A percentile compares a stretch with the other conserved stretches of the same genome.
Conservation (phyloP, 2,113 vertebrate genomes). For the Dasypus novemcinctus region DNA sequence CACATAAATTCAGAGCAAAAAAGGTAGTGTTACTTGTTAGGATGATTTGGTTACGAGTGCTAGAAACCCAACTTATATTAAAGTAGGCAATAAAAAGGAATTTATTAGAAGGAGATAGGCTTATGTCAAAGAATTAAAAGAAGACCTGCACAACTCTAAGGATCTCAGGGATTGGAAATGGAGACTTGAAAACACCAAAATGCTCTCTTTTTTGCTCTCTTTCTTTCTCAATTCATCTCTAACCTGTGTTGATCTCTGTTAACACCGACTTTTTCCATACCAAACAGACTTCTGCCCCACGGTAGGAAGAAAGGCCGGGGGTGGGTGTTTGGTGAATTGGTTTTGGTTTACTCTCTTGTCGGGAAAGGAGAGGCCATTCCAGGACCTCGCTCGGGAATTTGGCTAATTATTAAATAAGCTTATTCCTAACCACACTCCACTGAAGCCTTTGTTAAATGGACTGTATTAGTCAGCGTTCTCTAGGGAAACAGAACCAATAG, state of each 20-base stretch:
- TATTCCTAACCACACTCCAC: no score
- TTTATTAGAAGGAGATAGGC: no score
- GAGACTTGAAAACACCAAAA: neutral
- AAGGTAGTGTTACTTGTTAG: neutral
- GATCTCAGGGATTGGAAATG: neutral
- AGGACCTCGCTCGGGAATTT: no score
- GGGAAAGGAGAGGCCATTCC: no score
- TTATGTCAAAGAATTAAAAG: no score
- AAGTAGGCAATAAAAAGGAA: neutral
- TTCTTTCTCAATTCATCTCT: neutral
- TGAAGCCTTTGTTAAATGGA: no score
- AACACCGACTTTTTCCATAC: neutral
- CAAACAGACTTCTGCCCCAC: neutral
- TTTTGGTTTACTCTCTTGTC: no score
- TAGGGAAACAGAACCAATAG: no score
- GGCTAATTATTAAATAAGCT: no score
- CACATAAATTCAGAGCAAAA: neutral
- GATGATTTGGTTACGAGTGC: neutral
- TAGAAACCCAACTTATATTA: neutral
- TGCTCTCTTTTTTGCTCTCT: no score
- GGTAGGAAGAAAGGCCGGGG: neutral
- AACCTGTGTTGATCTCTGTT: neutral
- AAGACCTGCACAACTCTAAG: neutral
- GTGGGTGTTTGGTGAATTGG: no score
- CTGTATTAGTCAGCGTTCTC: no score